Percentiles rank a stretch among this genome's conserved stretches.
Conservation (phyloP, 2,113 vertebrate species). For the Rousettus leschenaultii region DNA sequence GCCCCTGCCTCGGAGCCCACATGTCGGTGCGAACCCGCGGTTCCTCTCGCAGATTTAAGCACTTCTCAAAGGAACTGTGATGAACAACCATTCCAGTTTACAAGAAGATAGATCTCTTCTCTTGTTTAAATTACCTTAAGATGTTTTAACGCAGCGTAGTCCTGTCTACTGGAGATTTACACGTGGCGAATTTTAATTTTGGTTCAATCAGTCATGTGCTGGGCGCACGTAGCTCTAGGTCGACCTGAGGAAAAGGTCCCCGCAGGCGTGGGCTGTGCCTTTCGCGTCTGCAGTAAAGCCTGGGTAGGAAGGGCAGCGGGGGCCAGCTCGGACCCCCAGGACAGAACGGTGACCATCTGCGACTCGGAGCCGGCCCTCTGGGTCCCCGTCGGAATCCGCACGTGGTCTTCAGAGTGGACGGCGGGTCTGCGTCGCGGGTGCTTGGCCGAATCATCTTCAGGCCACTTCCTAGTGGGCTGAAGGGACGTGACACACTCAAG, state of each 20-base stretch:
- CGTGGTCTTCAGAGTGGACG: not conserved
- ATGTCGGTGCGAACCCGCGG: conserved; percentile 34
- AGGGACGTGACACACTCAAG: not conserved
- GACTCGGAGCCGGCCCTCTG: not conserved
- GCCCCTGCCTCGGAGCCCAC: not conserved
- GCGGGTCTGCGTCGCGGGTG: fast-evolving
- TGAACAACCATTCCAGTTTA: conserved; percentile 50
- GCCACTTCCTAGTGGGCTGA: not conserved
- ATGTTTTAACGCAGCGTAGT: conserved; percentile 24
- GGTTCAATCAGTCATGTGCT: not conserved
- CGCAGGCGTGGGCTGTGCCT: not conserved
- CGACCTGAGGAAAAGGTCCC: not conserved
- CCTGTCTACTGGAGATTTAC: conserved; percentile 15
- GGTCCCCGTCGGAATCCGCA: fast-evolving
- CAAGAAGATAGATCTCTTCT: conserved; percentile 54
- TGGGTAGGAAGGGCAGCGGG: fast-evolving
- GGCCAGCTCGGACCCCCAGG: not conserved
- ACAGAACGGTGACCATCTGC: not conserved
- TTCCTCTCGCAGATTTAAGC: conserved; percentile 37
- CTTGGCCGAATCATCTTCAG: not conserved
- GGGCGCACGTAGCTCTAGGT: not conserved
- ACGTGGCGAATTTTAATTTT: conserved; percentile 8
- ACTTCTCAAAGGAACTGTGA: conserved; percentile 46
- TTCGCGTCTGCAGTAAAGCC: not conserved
- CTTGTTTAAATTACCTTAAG: conserved; percentile 57